Conservation (phyloP, 2,113 vertebrate genomes). For the Poeciliopsis prolifica region DNA sequence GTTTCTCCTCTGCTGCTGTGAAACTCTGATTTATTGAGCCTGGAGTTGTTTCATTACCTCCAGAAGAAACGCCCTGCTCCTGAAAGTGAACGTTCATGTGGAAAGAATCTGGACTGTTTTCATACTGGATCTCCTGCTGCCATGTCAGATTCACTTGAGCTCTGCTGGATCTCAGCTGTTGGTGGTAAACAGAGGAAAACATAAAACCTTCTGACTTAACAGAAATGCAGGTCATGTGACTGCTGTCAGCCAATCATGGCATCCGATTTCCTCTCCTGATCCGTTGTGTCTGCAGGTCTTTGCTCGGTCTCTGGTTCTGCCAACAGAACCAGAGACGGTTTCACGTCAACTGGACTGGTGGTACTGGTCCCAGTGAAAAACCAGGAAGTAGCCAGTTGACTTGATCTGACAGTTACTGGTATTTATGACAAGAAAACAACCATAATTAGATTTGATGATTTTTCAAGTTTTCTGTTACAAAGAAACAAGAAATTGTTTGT, state of each 20-base stretch:
- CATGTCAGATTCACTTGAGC: constrained; percentile 1
- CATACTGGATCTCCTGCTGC: not conserved
- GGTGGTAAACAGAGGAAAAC: constrained; percentile 6
- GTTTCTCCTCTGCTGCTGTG: not conserved
- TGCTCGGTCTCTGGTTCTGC: too few relatives aligned
- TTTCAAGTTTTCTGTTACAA: too few relatives aligned
- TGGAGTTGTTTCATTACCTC: not conserved
- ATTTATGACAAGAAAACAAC: too few relatives aligned
- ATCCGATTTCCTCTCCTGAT: constrained; percentile 13
- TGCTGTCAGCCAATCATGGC: constrained; percentile 9
- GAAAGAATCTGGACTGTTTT: constrained; percentile 14
- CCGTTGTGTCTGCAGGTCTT: constrained; percentile 6
- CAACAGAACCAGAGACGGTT: not conserved
- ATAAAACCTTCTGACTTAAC: constrained; percentile 4
- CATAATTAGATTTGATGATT: too few relatives aligned
- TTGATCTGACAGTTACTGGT: not conserved
- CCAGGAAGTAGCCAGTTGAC: not conserved
- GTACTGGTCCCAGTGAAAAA: not conserved
- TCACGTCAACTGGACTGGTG: not conserved
- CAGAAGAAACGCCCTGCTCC: not conserved
- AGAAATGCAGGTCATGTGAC: constrained; percentile 10
- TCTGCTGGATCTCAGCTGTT: not conserved
- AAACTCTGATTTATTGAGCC: too few relatives aligned
- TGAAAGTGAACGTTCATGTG: constrained; percentile 2
- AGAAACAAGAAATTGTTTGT: too few relatives aligned